Evolutionary conservation across 2,888 invertebrate species (phyloP).

Genomic region (Mythimna impura): DNA sequence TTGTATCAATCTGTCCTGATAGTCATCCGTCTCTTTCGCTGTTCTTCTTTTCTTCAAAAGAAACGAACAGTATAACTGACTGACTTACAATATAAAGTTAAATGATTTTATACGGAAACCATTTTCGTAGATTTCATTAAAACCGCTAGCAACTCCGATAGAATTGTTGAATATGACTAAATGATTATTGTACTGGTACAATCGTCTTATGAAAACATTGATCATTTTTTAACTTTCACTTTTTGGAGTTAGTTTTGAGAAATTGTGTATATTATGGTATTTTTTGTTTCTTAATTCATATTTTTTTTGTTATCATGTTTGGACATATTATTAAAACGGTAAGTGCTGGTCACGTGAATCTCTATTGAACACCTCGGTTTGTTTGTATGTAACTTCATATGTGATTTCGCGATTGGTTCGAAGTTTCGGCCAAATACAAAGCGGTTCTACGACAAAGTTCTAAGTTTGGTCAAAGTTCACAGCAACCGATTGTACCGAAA

Average conservation of each 20-base stretch:
- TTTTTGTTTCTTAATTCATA: neutral
- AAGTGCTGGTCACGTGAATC: neutral
- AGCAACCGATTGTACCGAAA: constrained; percentile 18
- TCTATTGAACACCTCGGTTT: neutral
- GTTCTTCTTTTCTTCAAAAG: constrained; percentile 13
- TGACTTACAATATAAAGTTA: constrained; percentile 52
- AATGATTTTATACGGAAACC: constrained; percentile 42
- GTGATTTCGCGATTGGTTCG: neutral
- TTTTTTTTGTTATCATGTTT: neutral
- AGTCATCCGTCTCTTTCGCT: neutral
- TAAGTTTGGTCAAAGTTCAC: constrained; percentile 21
- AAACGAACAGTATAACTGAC: constrained; percentile 29
- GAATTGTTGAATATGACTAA: constrained; percentile 18
- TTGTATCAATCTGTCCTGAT: neutral
- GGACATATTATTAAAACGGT: neutral
- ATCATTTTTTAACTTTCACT: neutral
- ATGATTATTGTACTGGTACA: constrained; percentile 4
- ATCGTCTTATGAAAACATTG: constrained; percentile 20
- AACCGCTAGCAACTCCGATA: constrained; percentile 50
- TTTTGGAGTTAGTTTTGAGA: neutral
- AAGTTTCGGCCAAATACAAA: neutral
- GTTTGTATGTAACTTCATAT: neutral
- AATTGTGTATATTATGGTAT: neutral
- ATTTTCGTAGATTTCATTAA: constrained; percentile 44
- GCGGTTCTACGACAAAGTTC: neutral